Evolutionary conservation across 2,797 vertebrate species (phyloP).

Genomic region (Aselliscus stoliczkanus): DNA sequence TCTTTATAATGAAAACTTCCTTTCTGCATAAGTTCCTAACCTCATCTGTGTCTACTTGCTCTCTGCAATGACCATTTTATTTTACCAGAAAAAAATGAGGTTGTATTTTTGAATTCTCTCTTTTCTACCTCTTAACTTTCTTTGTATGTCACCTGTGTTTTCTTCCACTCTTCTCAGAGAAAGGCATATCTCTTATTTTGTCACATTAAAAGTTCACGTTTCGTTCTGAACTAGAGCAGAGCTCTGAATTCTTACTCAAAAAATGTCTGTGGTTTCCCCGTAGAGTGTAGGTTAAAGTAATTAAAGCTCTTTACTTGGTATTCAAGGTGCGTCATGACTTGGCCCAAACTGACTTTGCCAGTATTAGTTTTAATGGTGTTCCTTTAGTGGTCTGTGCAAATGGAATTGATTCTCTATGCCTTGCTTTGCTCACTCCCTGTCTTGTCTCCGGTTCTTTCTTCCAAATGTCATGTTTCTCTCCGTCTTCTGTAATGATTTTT

Average conservation of each 20-base stretch:
- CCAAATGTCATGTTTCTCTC: not conserved
- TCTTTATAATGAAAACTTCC: not conserved
- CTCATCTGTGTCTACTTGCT: not conserved
- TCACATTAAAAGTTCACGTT: not conserved
- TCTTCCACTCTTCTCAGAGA: not conserved
- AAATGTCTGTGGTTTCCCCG: not conserved
- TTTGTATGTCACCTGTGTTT: not conserved
- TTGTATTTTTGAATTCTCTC: not conserved
- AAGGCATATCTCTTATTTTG: not conserved
- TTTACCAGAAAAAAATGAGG: not conserved
- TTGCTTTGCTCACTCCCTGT: not conserved
- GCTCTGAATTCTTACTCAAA: not conserved
- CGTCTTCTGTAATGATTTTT: not conserved
- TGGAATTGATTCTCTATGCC: not conserved
- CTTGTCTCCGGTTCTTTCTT: not conserved
- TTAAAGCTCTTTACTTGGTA: too few species aligned
- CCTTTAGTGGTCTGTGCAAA: not conserved
- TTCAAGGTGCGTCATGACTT: fast-evolving
- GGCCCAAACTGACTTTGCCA: not conserved
- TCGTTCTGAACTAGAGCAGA: not conserved
- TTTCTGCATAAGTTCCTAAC: not conserved
- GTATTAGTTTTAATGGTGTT: fast-evolving
- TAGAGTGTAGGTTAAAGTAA: not conserved
- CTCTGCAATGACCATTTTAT: not conserved
- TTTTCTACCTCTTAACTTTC: not conserved